Evolutionary conservation across 37 sponge, comb jelly and placozoan species (phyloP), one percentile per base, ranked within the genome.

Genomic region (Halisarca cf. caerulea): DNA sequence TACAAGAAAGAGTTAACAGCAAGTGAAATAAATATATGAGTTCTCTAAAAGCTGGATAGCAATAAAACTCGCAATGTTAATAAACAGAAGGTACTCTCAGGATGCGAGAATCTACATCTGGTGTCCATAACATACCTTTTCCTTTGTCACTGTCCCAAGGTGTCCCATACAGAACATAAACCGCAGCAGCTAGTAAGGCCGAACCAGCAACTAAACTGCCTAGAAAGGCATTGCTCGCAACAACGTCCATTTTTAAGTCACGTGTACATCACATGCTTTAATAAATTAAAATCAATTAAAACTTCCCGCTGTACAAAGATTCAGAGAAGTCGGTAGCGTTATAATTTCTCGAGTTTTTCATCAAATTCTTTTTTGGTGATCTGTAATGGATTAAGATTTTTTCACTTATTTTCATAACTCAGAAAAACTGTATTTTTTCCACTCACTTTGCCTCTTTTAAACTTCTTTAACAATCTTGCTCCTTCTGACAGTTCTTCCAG

Each of bases 401-500:
- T 11, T 20, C 17, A 55, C 11, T 55, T 11, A 55, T 11, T 55
- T 55, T 11, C 11, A 20, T 55, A 17, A 55, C 17, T 55, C 17
- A 55, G 17, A 17, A 17, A 55, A n/a, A n/a, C n/a, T n/a, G n/a
- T n/a, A n/a, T n/a, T n/a, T n/a, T n/a, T n/a, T n/a, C 6, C 30
- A 62, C 30, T n/a, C 25, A 62, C 64, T 88, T 96, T 96, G 23
- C 92, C 91, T 17, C 83, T 73, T 71, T 94, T 96, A 68, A 87
- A 93, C 58, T 94, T 94, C 87, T 91, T 96, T 38, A 96, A 78
- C n/a, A 92, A 80, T 32, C 92, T 60, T 38, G 92, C 92, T 57
- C 95, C 97, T 68, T 80, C 58, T 24, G 94, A 81, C 21, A 96
- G 79, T 61, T 96, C 97, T n/a, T 91, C 90, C n/a, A 93, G 66